Conservation (phyloP, 1,140 invertebrate species). For the Laupala kohalensis region DNA sequence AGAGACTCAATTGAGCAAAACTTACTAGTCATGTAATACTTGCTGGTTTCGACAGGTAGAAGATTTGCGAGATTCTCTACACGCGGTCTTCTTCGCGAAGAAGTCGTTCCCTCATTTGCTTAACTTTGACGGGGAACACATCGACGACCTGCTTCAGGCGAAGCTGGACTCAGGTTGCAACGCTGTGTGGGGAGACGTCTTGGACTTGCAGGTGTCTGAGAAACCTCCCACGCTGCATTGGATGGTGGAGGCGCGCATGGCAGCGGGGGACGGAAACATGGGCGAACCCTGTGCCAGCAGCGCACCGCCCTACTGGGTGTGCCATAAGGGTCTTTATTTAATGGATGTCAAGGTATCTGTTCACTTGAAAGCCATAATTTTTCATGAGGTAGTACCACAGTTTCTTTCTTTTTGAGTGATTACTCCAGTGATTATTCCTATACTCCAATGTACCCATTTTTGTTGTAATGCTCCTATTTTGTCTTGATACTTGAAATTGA, state of each 20-base stretch:
- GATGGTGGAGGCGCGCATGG: neutral
- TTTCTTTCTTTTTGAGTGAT: too few species aligned
- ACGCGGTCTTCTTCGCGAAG: neutral
- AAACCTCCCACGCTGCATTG: neutral
- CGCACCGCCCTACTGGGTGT: neutral
- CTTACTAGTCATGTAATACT: too few species aligned
- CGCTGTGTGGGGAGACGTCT: neutral
- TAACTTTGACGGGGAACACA: neutral
- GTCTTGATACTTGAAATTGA: too few species aligned
- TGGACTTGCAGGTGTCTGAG: neutral
- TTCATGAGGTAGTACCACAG: too few species aligned
- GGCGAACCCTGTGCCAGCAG: neutral
- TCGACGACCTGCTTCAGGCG: neutral
- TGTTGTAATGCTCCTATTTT: too few species aligned
- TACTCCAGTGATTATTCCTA: too few species aligned
- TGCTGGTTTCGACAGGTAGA: too few species aligned
- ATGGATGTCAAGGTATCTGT: neutral
- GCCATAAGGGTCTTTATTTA: neutral
- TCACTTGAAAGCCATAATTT: too few species aligned
- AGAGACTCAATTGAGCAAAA: too few species aligned
- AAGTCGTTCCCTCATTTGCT: neutral
- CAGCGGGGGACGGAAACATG: neutral
- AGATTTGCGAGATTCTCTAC: neutral
- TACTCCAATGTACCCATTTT: too few species aligned
- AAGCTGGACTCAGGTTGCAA: neutral